Evolutionary conservation across 2,888 invertebrate genomes (phyloP).

Genomic region (Timema podura): DNA sequence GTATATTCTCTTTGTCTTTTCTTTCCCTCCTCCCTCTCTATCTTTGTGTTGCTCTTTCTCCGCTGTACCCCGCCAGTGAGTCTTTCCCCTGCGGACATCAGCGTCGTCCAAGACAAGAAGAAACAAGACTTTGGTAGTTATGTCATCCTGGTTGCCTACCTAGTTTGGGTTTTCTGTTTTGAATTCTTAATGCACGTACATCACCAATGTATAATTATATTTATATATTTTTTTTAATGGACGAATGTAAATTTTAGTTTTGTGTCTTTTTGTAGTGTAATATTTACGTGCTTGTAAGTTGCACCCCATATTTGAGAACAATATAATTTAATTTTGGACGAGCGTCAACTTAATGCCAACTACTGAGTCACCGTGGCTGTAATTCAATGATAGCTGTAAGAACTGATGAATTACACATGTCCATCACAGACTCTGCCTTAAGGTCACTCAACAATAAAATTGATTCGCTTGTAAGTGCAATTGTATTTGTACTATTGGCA

Average conservation of each 20-base stretch:
- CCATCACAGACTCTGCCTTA: too few relatives aligned
- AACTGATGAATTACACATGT: too few relatives aligned
- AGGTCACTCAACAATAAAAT: too few relatives aligned
- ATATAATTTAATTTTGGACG: too few relatives aligned
- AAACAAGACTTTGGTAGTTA: constrained; percentile 30
- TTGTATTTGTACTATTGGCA: too few relatives aligned
- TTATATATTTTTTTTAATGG: background rate
- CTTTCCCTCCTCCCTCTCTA: constrained; percentile 15
- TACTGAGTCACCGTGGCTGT: too few relatives aligned
- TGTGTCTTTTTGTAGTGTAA: background rate
- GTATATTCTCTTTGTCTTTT: constrained; percentile 22
- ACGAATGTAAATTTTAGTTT: background rate
- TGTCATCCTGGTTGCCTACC: constrained; percentile 21
- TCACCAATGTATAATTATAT: constrained; percentile 10
- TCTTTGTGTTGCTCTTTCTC: constrained; percentile 21
- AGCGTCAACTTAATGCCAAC: too few relatives aligned
- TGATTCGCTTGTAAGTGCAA: too few relatives aligned
- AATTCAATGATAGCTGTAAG: too few relatives aligned
- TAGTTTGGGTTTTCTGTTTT: constrained; percentile 15
- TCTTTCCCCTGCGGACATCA: constrained; percentile 28
- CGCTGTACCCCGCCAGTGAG: constrained; percentile 29
- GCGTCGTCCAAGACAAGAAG: constrained; percentile 26
- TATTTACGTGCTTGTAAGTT: constrained; percentile 2
- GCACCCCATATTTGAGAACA: background rate
- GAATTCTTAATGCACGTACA: constrained; percentile 3